phyloP scores from a whole-genome alignment of 2,888 invertebrate genomes.

The Carterocephalus palaemon region DNA sequence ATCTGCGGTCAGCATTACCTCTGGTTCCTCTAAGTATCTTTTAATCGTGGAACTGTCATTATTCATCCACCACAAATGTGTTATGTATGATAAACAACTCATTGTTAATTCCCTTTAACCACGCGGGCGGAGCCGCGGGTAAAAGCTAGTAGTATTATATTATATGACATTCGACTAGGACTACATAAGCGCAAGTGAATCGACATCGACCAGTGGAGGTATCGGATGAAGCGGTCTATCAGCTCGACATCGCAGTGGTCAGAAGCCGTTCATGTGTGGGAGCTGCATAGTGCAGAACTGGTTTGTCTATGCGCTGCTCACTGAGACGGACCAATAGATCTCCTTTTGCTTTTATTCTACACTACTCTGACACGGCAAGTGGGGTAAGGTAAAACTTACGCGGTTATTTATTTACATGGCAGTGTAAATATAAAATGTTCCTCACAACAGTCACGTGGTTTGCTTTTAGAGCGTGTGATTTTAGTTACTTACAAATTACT shows the following conservation, averaged over 20 bases:
- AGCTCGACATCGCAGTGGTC: conserved; percentile 54
- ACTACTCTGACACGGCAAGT: conserved; percentile 27
- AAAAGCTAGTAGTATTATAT: conserved; percentile 4
- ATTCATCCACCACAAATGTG: too few relatives aligned
- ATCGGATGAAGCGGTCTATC: conserved; percentile 72
- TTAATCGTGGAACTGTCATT: too few relatives aligned
- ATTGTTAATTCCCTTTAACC: too few relatives aligned
- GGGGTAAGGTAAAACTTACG: conserved; percentile 7
- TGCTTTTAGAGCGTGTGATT: too few relatives aligned
- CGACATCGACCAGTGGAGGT: conserved; percentile 37
- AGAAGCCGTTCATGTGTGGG: conserved; percentile 72
- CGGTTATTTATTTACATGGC: too few relatives aligned
- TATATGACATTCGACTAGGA: conserved; percentile 29
- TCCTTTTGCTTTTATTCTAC: conserved; percentile 49
- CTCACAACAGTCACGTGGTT: too few relatives aligned
- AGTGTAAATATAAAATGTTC: too few relatives aligned
- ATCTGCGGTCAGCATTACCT: too few relatives aligned
- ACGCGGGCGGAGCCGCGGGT: too few relatives aligned
- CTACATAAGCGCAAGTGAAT: conserved; percentile 30
- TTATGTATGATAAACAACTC: too few relatives aligned
- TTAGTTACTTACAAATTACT: too few relatives aligned
- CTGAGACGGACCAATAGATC: conserved; percentile 38
- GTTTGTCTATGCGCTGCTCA: conserved; percentile 57
- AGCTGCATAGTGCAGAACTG: conserved; percentile 57
- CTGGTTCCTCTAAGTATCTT: too few relatives aligned